Evolutionary conservation across 1,140 invertebrate genomes (phyloP), one percentile per base, ranked within the genome.

Genomic region (Octopus sinensis): DNA sequence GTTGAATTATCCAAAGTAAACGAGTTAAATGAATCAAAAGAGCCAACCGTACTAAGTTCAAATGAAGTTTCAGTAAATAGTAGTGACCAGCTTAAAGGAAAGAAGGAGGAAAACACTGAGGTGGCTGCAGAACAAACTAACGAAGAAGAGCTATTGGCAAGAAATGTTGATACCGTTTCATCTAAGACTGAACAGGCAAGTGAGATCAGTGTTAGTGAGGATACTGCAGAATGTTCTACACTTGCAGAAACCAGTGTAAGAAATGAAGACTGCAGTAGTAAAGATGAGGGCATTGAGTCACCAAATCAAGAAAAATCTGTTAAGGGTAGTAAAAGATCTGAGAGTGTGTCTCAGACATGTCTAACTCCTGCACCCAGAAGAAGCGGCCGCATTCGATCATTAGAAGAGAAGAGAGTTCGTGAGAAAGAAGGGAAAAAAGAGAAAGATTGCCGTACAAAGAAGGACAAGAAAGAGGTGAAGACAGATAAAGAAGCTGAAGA

Each of bases 371-470:
- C 76, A 51, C 76, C 76, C 13, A 51, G 76, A 52, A 51, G 76
- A 10, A 77, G 76, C 6, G 76, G 76, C 4, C 30, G 76, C 5
- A 77, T 77, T 13, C 76, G 76, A 17, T 77, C 76, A 5, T 81
- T 79, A 23, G 79, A 76, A 73, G 78, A 56, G 71, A 62, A 17
- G 75, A 77, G n/a, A 52, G 53, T 78, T 62, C 23, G n/a, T 80
- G 71, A 80, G 73, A 83, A 81, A 80, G 51, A 71, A 79, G 73
- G 73, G 80, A 80, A 77, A 43, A 77, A 77, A 51, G 76, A 43
- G 4, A 79, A 56, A 56, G 78, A 56, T 17, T 51, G 54, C 23
- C n/a, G 54, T 79, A 76, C 78, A 79, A 84, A 54, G 78, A 81
- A 54, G 71, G 75, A 76, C n/a, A 75, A 52, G 51, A 43, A 23